Evolutionary conservation across 2,888 invertebrate genomes (phyloP).

Genomic region (Apamea sordens): DNA sequence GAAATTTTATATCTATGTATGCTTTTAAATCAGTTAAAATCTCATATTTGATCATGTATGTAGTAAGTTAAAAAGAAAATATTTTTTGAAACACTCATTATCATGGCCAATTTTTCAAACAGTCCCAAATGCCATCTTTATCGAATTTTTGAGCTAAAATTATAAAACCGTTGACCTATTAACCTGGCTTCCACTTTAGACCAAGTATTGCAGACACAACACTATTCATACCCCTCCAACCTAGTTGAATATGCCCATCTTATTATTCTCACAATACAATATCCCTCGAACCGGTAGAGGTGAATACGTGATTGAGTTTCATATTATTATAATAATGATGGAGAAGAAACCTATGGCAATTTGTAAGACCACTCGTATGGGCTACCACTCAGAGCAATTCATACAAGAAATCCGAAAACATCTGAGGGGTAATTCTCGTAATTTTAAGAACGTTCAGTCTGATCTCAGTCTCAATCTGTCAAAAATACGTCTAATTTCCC

Average conservation of each 20-base stretch:
- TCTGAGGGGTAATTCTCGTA: too few relatives aligned
- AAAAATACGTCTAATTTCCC: too few relatives aligned
- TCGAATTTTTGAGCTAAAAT: constrained; percentile 23
- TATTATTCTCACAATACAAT: constrained; percentile 1
- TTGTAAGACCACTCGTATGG: constrained; percentile 5
- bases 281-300: not conserved
- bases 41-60: not conserved
- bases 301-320: constrained; percentile 22
- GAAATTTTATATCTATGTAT: not conserved
- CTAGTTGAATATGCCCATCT: not conserved
- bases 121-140: not conserved
- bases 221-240: not conserved
- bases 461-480: too few relatives aligned
- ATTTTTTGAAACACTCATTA: not conserved
- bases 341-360: constrained; percentile 7
- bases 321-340: constrained; percentile 27
- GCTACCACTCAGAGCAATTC: not conserved
- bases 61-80: not conserved
- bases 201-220: constrained; percentile 17
- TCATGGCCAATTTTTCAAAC: not conserved
- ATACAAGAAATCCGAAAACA: not conserved
- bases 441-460: too few relatives aligned
- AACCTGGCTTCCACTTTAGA: constrained; percentile 12
- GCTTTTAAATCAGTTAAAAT: not conserved
- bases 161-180: constrained; percentile 30